Conservation (phyloP, 2,113 vertebrate genomes). For the Hipposideros armiger region DNA sequence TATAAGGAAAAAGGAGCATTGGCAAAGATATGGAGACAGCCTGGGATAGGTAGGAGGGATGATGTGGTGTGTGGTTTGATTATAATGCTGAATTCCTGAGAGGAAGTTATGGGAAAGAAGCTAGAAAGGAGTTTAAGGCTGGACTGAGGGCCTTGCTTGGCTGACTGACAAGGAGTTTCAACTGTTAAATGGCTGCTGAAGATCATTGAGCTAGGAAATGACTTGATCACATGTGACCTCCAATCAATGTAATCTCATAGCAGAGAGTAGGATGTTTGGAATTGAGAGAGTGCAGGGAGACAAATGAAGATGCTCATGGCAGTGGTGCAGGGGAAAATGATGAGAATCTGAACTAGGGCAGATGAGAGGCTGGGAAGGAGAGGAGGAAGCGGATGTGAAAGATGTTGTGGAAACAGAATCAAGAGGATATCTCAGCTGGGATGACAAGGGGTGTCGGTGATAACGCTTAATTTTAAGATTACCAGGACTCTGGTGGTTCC, state of each 20-base stretch:
- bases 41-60: neutral
- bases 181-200: neutral
- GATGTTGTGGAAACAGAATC: neutral
- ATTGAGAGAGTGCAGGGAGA: neutral
- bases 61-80: neutral
- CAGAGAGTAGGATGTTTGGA: neutral
- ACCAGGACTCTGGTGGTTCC: neutral
- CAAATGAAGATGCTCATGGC: neutral
- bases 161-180: neutral
- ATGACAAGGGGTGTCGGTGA: neutral
- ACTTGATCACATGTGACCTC: neutral
- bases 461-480: neutral
- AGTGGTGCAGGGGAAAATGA: neutral
- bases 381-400: neutral
- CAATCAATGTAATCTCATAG: neutral
- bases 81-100: neutral
- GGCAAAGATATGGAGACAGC: neutral
- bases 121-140: neutral
- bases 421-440: neutral
- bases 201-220: neutral
- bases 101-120: neutral
- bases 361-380: neutral
- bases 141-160: neutral
- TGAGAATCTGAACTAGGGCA: neutral
- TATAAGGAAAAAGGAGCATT: neutral